Percentiles rank a stretch among this genome's conserved stretches.
These are phyloP conservation scores for Drosophila sucinea DNA, from an alignment of 1,140 invertebrate species.

Conservation along the genomic window DNA sequence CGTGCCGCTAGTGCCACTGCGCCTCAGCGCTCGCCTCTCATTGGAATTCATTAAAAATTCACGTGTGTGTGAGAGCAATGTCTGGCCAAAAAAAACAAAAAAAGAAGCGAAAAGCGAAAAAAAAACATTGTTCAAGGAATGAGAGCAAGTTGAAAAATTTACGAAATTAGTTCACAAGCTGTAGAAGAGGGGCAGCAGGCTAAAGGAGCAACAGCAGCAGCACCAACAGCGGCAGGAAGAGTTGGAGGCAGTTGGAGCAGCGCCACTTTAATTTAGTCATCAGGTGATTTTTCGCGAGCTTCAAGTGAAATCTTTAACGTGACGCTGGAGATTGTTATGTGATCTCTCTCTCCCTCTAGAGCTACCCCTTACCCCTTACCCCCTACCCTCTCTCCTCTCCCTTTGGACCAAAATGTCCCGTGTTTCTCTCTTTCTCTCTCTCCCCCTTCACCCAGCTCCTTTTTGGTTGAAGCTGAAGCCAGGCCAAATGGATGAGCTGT, in stretches of 20 bases:
- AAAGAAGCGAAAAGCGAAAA: slow-evolving; percentile 45
- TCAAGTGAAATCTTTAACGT: slow-evolving; percentile 82
- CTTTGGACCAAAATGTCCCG: background rate
- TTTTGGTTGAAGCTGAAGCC: background rate
- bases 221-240: background rate
- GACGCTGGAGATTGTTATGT: slow-evolving; percentile 80
- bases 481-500: background rate
- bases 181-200: slow-evolving; percentile 9
- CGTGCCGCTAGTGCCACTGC: slow-evolving; percentile 29
- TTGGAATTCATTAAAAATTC: slow-evolving; percentile 83
- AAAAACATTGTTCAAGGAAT: slow-evolving; percentile 71
- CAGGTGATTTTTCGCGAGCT: slow-evolving; percentile 82
- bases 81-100: slow-evolving; percentile 71
- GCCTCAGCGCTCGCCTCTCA: slow-evolving; percentile 47
- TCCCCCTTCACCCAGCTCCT: background rate
- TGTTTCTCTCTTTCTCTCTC: background rate
- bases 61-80: slow-evolving; percentile 51
- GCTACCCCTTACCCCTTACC: background rate
- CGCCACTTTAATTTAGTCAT: slow-evolving; percentile 82
- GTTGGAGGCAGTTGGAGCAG: slow-evolving; percentile 59
- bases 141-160: slow-evolving; percentile 82
- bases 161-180: slow-evolving; percentile 82
- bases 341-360: slow-evolving; percentile 35
- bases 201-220: background rate
- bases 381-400: background rate